Base-by-base conservation (phyloP, 2,113 vertebrate species). In the Pogonocichla stellata region DNA sequence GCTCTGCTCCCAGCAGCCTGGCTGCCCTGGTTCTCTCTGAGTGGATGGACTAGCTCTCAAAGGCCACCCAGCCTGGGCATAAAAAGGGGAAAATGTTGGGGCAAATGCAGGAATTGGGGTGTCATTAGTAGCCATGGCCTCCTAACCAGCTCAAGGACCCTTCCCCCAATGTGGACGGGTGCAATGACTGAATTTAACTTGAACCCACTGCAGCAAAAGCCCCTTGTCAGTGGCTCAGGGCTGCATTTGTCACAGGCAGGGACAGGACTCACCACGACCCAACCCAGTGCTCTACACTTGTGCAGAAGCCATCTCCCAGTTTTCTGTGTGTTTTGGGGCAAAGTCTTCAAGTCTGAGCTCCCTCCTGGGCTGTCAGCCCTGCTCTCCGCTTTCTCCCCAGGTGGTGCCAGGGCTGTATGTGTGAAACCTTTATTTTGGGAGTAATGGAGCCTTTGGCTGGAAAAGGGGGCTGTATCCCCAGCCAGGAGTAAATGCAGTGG, bases 181-280 rank as follows among this genome's bases (percentile, higher is more conserved):
- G 48, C 56, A 45, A 10, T 9, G 6, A 61, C 6, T 28, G 53
- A 87, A 28, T 53, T 83, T 53, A 42, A 33, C 25, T 47, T 5
- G 42, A 42, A 14, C 29, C 28, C 33, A 6, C 28, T 61, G 64
- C 19, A 77, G n/a, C 14, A 50, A n/a, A 60, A 48, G 4, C 2
- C 29, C 43, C 34, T 31, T 18, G 18, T 12, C 4, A 10, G 40
- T 20, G 47, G 10, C 45, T 60, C 8, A 0, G 57, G 60, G 36
- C 58, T 61, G 31, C 28, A 2, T 47, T 45, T 29, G 20, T 33
- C 56, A 29, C 57, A 74, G 60, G 25, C 10, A 40, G 31, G 45
- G 47, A 20, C 42, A 57, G 85, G 36, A 34, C 29, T 70, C 0
- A 0, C 43, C 36, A 12, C 0, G 0, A 29, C 43, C 16, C 57